phyloP scores from a whole-genome alignment of 2,797 vertebrate species.

The Etheostoma nigrum region DNA sequence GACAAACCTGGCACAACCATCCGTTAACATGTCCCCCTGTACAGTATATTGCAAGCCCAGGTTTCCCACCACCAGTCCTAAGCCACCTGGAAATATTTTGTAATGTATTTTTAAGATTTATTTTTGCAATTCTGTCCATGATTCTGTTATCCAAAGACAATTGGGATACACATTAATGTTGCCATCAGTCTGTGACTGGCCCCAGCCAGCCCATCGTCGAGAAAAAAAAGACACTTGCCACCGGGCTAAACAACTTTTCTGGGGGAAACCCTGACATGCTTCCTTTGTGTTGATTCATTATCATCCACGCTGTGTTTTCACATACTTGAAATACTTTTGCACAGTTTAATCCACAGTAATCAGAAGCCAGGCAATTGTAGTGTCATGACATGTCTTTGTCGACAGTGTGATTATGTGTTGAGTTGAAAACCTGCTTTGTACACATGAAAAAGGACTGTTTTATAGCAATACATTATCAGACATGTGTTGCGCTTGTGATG shows the following conservation, averaged over 20 bases:
- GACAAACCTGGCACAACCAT: background rate
- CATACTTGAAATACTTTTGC: constrained; percentile 1
- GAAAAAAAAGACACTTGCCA: too few relatives aligned
- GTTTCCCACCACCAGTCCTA: too few relatives aligned
- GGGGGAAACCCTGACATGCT: background rate
- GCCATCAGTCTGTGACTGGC: too few relatives aligned
- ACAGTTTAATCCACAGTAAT: constrained; percentile 9
- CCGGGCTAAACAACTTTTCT: too few relatives aligned
- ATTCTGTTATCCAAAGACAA: too few relatives aligned
- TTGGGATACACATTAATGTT: too few relatives aligned
- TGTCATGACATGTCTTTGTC: constrained; percentile 22
- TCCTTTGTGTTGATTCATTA: background rate
- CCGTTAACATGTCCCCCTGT: background rate
- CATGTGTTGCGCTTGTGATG: constrained; percentile 46
- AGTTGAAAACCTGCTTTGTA: background rate
- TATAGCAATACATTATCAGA: constrained; percentile 5
- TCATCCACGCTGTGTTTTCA: background rate
- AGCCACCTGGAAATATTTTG: too few relatives aligned
- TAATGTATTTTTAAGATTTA: too few relatives aligned
- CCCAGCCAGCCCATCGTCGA: too few relatives aligned
- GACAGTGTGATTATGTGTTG: background rate
- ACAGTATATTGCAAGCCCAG: too few relatives aligned
- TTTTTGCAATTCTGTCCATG: too few relatives aligned
- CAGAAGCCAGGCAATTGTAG: background rate
- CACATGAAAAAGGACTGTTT: background rate